Base-by-base conservation (phyloP, 2,113 vertebrate genomes). In the Triplophysa tibetana region DNA sequence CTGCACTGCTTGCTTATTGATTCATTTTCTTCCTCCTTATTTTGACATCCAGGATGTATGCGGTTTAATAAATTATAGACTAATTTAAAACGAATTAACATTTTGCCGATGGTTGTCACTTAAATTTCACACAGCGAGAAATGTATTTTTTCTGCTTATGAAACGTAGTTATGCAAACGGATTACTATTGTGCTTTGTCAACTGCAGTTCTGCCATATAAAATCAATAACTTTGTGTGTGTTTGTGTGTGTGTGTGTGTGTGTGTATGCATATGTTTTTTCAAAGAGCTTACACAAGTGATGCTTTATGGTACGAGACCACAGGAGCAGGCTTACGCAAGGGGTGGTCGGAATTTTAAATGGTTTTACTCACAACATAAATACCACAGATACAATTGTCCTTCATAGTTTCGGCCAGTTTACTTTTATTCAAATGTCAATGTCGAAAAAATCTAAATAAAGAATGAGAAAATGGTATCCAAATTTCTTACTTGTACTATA, bases 81-180 rank as follows among this genome's bases (percentile, higher is more conserved):
- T 62, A n/a, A 69, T 69, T 69, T 69, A 4, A 14, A 61, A n/a
- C 16, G 14, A 48, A 69, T 79, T 67, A 66, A 78, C 29, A 58
- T 68, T 78, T 79, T 61, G 21, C 38, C 23, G 13, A 16, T 61
- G 75, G 29, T 78, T 68, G 75, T 58, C 29, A 50, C 17, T 45
- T 70, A 62, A 14, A 79, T 79, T 79, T 79, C 56, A 70, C 65
- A 60, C 77, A 58, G 76, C n/a, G 8, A 50, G 54, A 62, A 48
- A 29, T 29, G 2, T 6, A 19, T 78, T 78, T 78, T 78, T 70
- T 79, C 61, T 45, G 21, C 14, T 43, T 41, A 19, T 48, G 17
- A 69, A 69, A 78, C 66, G 24, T 19, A 58, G 64, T 24, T 21
- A 33, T 62, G 66, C 77, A 62, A 29, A n/a, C 26, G 52, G 45